Conservation (phyloP, 2,113 vertebrate genomes). For the Aspiorhynchus laticeps region DNA sequence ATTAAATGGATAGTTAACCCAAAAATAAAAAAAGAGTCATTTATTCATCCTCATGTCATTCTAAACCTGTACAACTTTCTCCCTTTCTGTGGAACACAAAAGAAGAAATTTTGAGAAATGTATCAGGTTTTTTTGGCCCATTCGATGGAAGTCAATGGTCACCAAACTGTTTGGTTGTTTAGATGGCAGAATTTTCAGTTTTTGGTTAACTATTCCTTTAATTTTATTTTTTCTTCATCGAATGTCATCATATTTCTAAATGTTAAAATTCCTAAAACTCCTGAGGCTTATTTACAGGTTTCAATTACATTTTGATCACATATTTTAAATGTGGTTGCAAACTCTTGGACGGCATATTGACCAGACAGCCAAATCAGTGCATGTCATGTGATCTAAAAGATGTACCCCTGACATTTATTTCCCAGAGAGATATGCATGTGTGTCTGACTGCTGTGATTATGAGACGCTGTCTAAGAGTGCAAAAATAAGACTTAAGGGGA, state of each 20-base stretch:
- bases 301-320: not conserved
- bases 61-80: not conserved
- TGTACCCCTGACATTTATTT: constrained; percentile 22
- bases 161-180: not conserved
- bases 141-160: not conserved
- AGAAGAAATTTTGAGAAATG: too few species aligned
- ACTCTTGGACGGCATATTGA: not conserved
- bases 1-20: not conserved
- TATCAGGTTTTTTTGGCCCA: not conserved
- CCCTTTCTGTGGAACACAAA: too few species aligned
- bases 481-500: constrained; percentile 54
- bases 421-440: not conserved
- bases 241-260: not conserved
- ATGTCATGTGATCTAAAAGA: constrained; percentile 20
- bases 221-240: not conserved
- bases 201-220: not conserved
- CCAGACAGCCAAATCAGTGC: not conserved
- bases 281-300: not conserved
- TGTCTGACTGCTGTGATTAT: constrained; percentile 38
- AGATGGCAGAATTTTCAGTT: not conserved
- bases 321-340: not conserved
- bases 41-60: not conserved
- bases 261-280: not conserved
- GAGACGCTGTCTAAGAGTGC: constrained; percentile 45
- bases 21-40: not conserved